Conservation (phyloP, 2,888 invertebrate genomes). For the Caenorhabditis angaria region DNA sequence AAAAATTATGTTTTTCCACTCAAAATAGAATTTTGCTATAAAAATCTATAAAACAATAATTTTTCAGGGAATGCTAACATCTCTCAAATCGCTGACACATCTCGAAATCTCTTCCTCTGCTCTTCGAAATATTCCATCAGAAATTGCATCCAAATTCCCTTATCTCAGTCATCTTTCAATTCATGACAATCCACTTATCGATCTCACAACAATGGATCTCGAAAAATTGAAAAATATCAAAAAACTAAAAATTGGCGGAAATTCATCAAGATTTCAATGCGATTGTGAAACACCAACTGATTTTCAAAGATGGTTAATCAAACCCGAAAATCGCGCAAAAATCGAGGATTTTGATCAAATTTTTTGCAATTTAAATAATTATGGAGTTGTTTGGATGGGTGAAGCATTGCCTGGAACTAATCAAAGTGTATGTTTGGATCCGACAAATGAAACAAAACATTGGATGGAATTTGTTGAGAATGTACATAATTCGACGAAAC, state of each 20-base stretch:
- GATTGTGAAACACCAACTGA: conserved; percentile 52
- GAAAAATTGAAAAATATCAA: conserved; percentile 29
- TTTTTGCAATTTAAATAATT: conserved; percentile 26
- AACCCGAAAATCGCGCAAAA: conserved; percentile 42
- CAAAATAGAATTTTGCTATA: no score
- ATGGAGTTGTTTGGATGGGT: conserved; percentile 29
- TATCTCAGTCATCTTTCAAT: conserved; percentile 27
- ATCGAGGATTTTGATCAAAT: conserved; percentile 43
- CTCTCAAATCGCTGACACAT: conserved; percentile 25
- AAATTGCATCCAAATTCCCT: conserved; percentile 15
- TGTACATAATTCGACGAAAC: conserved; percentile 25
- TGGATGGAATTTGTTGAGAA: conserved; percentile 44
- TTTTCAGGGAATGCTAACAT: conserved; percentile 3
- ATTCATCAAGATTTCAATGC: conserved; percentile 43
- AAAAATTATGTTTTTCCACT: no score
- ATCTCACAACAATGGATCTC: conserved; percentile 14
- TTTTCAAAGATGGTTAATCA: conserved; percentile 53
- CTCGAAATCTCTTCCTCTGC: conserved; percentile 30
- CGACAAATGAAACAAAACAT: conserved; percentile 38
- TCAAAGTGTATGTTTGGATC: conserved; percentile 38
- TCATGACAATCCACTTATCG: conserved; percentile 30
- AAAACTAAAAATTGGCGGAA: conserved; percentile 44
- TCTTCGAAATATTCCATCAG: conserved; percentile 19
- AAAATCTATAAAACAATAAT: not conserved
- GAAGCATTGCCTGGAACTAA: conserved; percentile 38